Conservation (phyloP, 2,888 invertebrate species). For the Furcula furcula region DNA sequence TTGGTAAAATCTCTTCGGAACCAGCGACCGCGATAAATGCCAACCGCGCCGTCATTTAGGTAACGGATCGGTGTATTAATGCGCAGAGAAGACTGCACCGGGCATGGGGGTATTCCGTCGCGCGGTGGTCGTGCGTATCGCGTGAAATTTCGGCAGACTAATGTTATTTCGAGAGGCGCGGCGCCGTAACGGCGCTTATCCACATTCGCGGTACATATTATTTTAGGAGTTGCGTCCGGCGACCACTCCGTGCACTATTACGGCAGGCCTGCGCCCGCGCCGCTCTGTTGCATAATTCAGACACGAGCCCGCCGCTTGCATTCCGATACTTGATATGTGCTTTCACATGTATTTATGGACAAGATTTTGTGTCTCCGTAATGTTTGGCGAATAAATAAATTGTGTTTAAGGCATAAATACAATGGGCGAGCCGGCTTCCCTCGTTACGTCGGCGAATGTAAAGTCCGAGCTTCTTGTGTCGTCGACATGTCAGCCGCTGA, state of each 20-base stretch:
- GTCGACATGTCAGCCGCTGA: slow-evolving; percentile 71
- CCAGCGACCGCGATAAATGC: slow-evolving; percentile 55
- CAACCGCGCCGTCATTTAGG: slow-evolving; percentile 58
- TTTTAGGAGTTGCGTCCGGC: slow-evolving; percentile 63
- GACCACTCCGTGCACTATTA: slow-evolving; percentile 69
- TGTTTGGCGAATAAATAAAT: slow-evolving; percentile 81
- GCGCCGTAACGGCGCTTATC: slow-evolving; percentile 26
- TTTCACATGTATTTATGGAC: slow-evolving; percentile 82
- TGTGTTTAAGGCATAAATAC: slow-evolving; percentile 78
- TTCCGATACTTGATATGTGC: slow-evolving; percentile 82
- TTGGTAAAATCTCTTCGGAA: slow-evolving; percentile 53
- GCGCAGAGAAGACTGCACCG: slow-evolving; percentile 3
- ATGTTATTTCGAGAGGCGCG: slow-evolving; percentile 40
- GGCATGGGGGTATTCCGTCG: slow-evolving; percentile 11
- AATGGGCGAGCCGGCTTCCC: slow-evolving; percentile 73
- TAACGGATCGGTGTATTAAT: slow-evolving; percentile 54
- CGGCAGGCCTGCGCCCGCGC: slow-evolving; percentile 61
- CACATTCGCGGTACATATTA: slow-evolving; percentile 50
- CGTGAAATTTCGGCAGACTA: slow-evolving; percentile 36
- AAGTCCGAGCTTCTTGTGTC: slow-evolving; percentile 72
- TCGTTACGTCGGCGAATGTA: slow-evolving; percentile 80
- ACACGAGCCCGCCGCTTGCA: slow-evolving; percentile 78
- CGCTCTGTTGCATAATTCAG: slow-evolving; percentile 79
- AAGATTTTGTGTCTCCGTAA: slow-evolving; percentile 81
- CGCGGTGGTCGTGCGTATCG: not conserved